Conservation (phyloP, 2,797 vertebrate genomes). For the Acanthornis magna region DNA sequence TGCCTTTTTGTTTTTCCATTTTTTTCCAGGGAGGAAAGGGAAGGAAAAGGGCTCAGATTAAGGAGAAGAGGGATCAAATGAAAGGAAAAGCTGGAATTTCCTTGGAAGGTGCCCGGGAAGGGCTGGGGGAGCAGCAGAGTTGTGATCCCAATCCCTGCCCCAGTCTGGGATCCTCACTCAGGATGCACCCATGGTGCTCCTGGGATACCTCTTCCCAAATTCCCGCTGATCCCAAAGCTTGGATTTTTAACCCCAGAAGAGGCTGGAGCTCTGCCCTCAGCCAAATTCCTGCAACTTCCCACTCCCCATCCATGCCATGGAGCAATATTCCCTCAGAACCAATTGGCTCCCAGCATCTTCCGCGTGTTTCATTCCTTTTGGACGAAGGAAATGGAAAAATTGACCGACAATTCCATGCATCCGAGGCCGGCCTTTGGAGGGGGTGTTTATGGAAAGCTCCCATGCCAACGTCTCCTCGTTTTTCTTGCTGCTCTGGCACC, state of each 20-base stretch:
- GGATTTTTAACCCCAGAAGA: neutral
- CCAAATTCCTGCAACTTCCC: neutral
- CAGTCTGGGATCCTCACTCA: fast-evolving
- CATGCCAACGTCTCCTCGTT: constrained; percentile 77
- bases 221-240: neutral
- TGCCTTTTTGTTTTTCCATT: neutral
- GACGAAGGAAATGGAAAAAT: constrained; percentile 78
- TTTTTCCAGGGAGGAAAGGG: neutral
- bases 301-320: neutral
- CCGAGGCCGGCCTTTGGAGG: constrained; percentile 65
- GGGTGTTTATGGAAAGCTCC: constrained; percentile 80
- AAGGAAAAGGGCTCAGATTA: neutral
- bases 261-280: neutral
- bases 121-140: neutral
- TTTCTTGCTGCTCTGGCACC: constrained; percentile 76
- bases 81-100: neutral
- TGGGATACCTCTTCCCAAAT: neutral
- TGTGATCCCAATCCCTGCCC: fast-evolving
- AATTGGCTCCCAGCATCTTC: constrained; percentile 65
- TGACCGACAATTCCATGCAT: constrained; percentile 79
- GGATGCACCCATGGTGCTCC: fast-evolving
- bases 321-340: constrained; percentile 33
- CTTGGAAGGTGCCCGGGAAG: fast-evolving
- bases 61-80: neutral
- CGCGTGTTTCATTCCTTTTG: constrained; percentile 66